phyloP scores from a whole-genome alignment of 2,888 invertebrate genomes.

The Melipona beecheii region DNA sequence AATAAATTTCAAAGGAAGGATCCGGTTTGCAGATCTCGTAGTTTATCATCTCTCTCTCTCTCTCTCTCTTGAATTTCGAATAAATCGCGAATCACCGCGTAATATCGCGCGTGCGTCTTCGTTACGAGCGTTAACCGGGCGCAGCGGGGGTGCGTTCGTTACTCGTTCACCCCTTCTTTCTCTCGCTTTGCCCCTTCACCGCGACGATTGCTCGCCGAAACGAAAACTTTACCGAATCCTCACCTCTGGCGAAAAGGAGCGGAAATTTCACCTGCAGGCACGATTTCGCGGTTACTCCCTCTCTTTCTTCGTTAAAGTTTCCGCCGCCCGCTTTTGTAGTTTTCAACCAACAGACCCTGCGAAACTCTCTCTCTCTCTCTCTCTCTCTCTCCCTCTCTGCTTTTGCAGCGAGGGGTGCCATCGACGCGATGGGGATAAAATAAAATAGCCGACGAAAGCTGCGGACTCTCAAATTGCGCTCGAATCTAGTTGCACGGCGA shows the following conservation, averaged over 20 bases:
- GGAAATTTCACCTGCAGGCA: constrained; percentile 64
- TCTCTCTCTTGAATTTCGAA: background rate
- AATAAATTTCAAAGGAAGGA: constrained; percentile 1
- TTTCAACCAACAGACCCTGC: constrained; percentile 60
- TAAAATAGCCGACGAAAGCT: constrained; percentile 19
- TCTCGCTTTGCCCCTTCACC: constrained; percentile 7
- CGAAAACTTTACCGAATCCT: constrained; percentile 58
- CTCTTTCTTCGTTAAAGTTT: constrained; percentile 67
- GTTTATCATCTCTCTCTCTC: background rate
- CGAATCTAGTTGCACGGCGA: background rate
- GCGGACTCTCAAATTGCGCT: constrained; percentile 10
- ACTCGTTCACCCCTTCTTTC: constrained; percentile 7
- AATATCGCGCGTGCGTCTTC: no score
- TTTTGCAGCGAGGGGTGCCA: constrained; percentile 1
- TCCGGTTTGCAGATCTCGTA: background rate
- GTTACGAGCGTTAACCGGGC: background rate
- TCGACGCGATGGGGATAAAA: constrained; percentile 26
- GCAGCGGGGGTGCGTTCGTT: constrained; percentile 16
- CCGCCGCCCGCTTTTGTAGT: constrained; percentile 69
- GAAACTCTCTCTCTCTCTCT: constrained; percentile 42
- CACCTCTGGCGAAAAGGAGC: constrained; percentile 46
- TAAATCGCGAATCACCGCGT: constrained; percentile 27
- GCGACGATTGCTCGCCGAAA: constrained; percentile 26
- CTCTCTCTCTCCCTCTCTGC: no score
- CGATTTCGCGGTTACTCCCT: constrained; percentile 53